A percentile compares a stretch with the other conserved stretches of the same genome.
phyloP scores from a whole-genome alignment of 2,113 vertebrate genomes.

The Sardina pilchardus region DNA sequence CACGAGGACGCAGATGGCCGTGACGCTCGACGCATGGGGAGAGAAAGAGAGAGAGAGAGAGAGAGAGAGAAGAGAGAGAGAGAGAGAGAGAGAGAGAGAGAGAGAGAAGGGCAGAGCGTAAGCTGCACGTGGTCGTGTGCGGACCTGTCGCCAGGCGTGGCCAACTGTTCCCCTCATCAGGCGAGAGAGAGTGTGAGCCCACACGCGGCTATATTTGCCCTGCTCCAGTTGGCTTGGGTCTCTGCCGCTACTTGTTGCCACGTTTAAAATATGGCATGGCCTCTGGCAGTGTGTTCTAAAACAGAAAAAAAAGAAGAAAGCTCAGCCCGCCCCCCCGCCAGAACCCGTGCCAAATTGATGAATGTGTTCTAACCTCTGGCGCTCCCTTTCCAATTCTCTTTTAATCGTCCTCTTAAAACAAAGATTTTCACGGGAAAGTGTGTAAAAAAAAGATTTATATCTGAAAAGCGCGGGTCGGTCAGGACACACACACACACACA shows the following conservation, averaged over 20 bases:
- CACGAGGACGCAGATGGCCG: constrained; percentile 48
- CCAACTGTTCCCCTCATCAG: background rate
- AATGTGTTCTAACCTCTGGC: constrained; percentile 25
- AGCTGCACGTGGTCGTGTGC: constrained; percentile 9
- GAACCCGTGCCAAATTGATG: constrained; percentile 32
- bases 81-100: background rate
- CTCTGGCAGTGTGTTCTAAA: background rate
- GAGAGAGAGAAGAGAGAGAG: background rate
- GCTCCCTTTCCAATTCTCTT: constrained; percentile 22
- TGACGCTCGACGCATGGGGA: constrained; percentile 40
- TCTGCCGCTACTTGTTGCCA: constrained; percentile 32
- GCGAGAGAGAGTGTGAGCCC: background rate
- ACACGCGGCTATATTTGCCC: constrained; percentile 12
- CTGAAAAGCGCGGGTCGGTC: background rate
- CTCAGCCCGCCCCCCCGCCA: too few species aligned
- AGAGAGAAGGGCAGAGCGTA: background rate
- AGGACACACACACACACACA: background rate
- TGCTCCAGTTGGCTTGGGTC: constrained; percentile 8
- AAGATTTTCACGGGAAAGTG: background rate
- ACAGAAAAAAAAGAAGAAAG: constrained; percentile 8
- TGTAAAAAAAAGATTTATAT: background rate
- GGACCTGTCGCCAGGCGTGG: constrained; percentile 1
- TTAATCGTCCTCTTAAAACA: constrained; percentile 21
- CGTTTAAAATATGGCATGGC: constrained; percentile 25
- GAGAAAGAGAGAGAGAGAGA: background rate